These are phyloP conservation scores for Bombus sylvicola DNA, from an alignment of 1,140 invertebrate species.

Conservation along the genomic window DNA sequence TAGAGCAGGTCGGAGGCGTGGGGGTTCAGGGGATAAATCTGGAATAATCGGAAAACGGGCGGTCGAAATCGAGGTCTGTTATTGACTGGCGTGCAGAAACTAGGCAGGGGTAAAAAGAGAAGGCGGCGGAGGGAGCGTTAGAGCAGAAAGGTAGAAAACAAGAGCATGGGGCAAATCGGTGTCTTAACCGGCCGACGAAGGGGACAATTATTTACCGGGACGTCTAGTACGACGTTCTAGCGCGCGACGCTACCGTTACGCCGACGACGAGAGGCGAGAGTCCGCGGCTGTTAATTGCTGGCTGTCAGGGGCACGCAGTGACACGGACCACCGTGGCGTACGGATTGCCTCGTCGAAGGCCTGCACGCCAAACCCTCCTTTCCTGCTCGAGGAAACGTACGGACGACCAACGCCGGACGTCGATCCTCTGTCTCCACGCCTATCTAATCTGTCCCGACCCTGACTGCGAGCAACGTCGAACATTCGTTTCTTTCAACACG, in stretches of 20 bases:
- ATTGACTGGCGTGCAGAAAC: conserved; percentile 69
- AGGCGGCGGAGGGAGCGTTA: conserved; percentile 36
- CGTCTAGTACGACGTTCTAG: conserved; percentile 66
- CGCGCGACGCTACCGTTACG: conserved; percentile 65
- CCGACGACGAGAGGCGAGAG: conserved; percentile 72
- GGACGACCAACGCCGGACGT: conserved; percentile 36
- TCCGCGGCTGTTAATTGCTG: conserved; percentile 81
- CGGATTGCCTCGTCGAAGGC: conserved; percentile 73
- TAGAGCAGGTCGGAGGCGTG: neutral
- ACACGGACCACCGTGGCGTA: conserved; percentile 70
- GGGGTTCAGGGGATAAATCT: conserved; percentile 57
- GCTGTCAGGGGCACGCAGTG: conserved; percentile 80
- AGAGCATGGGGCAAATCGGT: conserved; percentile 70
- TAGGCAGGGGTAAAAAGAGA: conserved; percentile 30
- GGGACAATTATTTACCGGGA: conserved; percentile 81
- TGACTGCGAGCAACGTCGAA: neutral
- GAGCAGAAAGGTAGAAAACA: conserved; percentile 46
- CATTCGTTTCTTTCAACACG: neutral
- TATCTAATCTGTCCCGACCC: conserved; percentile 26
- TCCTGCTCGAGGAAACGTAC: conserved; percentile 52
- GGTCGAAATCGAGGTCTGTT: conserved; percentile 73
- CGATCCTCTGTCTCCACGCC: neutral
- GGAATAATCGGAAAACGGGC: conserved; percentile 73
- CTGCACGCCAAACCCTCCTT: conserved; percentile 65
- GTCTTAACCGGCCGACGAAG: conserved; percentile 77